These are phyloP conservation scores for Phoenicopterus ruber DNA, from an alignment of 2,113 vertebrate species.

Conservation along the genomic window DNA sequence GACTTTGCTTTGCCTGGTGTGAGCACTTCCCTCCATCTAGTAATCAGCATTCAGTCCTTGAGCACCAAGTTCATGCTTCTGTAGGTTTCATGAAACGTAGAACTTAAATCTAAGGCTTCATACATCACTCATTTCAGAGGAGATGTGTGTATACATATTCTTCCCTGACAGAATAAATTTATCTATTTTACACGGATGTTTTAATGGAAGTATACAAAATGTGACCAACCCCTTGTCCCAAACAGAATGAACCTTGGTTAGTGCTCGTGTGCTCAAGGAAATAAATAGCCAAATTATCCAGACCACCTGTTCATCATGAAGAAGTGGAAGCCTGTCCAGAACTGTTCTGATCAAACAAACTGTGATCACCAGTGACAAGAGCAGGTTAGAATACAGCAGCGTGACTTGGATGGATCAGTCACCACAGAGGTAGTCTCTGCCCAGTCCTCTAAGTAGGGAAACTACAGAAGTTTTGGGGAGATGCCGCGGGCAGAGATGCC, in stretches of 20 bases:
- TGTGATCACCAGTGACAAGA: background rate
- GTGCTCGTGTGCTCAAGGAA: background rate
- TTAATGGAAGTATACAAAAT: background rate
- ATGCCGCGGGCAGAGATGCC: background rate
- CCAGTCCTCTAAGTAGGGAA: background rate
- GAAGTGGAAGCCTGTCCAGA: background rate
- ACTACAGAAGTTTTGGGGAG: background rate
- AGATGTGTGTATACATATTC: background rate
- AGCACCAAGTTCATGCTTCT: background rate
- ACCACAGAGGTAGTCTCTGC: background rate
- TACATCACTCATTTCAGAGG: background rate
- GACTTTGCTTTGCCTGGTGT: background rate
- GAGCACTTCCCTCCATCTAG: background rate
- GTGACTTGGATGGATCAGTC: rapidly evolving
- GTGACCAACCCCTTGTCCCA: background rate
- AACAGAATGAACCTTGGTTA: background rate
- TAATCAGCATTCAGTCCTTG: background rate
- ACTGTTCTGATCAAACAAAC: background rate
- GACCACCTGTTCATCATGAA: background rate
- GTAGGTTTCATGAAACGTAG: background rate
- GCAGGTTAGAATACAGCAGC: background rate
- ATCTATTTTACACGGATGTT: background rate
- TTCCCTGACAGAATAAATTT: background rate
- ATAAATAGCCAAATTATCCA: background rate
- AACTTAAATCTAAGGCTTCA: background rate